Percentiles rank a stretch among this genome's conserved stretches.
These are phyloP conservation scores for Lamellibrachia satsuma DNA, from an alignment of 2,888 invertebrate species.

Conservation along the genomic window DNA sequence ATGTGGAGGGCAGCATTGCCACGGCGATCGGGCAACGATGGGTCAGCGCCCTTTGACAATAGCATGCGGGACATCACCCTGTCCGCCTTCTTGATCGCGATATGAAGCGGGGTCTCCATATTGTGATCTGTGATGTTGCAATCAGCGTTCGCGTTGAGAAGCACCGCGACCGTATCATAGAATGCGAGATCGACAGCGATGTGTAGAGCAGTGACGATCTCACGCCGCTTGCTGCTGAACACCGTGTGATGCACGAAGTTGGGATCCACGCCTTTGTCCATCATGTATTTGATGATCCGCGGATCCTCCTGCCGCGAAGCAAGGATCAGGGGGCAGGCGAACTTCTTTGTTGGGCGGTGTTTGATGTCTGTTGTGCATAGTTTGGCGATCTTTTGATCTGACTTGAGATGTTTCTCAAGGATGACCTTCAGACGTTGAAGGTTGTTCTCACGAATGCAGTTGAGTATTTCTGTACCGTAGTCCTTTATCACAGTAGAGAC, in stretches of 20 bases:
- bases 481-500: slow-evolving; percentile 42
- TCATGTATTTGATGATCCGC: slow-evolving; percentile 44
- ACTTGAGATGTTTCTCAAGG: slow-evolving; percentile 42
- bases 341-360: slow-evolving; percentile 47
- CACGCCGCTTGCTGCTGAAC: slow-evolving; percentile 42
- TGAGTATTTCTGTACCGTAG: slow-evolving; percentile 46
- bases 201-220: slow-evolving; percentile 44
- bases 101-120: slow-evolving; percentile 44
- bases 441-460: slow-evolving; percentile 45
- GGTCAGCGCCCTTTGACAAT: slow-evolving; percentile 45
- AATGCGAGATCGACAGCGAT: slow-evolving; percentile 44
- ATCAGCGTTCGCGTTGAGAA: slow-evolving; percentile 43
- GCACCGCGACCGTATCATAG: slow-evolving; percentile 41
- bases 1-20: slow-evolving; percentile 47
- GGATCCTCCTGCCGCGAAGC: slow-evolving; percentile 45
- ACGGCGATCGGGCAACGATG: slow-evolving; percentile 38
- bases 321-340: slow-evolving; percentile 47
- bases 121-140: slow-evolving; percentile 46
- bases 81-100: slow-evolving; percentile 47
- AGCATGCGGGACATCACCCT: slow-evolving; percentile 42
- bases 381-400: slow-evolving; percentile 41
- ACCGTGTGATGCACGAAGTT: slow-evolving; percentile 47
- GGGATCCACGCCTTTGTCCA: slow-evolving; percentile 43
- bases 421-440: slow-evolving; percentile 39
- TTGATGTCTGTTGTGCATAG: slow-evolving; percentile 47